phyloP scores from a whole-genome alignment of 2,113 vertebrate genomes.

The mouse (Mus musculus) region GRCm39 chr9:113470501-113471000 shows the following conservation, averaged over 20 bases:
- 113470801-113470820: fast-evolving
- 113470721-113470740: background rate
- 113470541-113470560: conserved; percentile 43
- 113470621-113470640: conserved; percentile 35
- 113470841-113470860: fast-evolving
- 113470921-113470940: conserved; percentile 1
- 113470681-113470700: background rate
- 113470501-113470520: background rate
- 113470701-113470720: conserved; percentile 29
- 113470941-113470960: background rate
- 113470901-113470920: background rate
- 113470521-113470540: conserved; percentile 41
- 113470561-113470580: conserved; percentile 32
- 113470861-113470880: background rate
- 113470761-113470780: background rate
- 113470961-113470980: background rate
- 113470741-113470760: background rate
- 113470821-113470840: fast-evolving
- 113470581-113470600: background rate
- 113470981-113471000: background rate
- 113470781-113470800: background rate
- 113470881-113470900: background rate
- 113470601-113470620: conserved; percentile 11
- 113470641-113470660: conserved; percentile 60
- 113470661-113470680: background rate